Evolutionary conservation across 1,140 invertebrate genomes (phyloP), one percentile per base, ranked within the genome.

Genomic region (Drosophila auraria): DNA sequence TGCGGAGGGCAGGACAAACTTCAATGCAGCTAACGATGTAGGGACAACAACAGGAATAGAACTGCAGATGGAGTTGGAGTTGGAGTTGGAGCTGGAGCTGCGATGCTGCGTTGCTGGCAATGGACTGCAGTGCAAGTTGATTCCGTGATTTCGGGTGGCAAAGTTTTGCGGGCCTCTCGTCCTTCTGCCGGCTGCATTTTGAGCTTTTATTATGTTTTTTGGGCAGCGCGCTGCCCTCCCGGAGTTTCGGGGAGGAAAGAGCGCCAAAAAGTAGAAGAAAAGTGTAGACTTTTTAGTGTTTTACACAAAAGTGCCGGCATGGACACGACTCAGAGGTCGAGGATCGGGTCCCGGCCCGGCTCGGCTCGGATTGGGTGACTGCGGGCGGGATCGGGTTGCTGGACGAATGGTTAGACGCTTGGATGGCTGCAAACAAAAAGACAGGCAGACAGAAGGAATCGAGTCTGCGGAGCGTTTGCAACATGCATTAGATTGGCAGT

Each of bases 401-500:
- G 84, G 83, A 78, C 83, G 84, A 87, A 87, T 87, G 83, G 83
- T 87, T 87, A 87, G 84, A 83, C 81, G 84, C 72, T 87, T 87
- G 84, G 73, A 78, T 89, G 84, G 81, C 82, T 87, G 68, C 84
- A 87, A 87, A 87, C 83, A 87, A 87, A 87, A 74, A 78, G 84
- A 83, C 78, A 50, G 77, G 42, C 15, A 45, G 77, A 47, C 15
- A 45, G 50, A 65, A 38, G 40, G 75, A 83, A 65, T 79, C 80
- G 62, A 75, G 82, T 74, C 78, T 53, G 80, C 60, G 44, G 64
- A 69, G 77, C 77, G 51, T 56, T 80, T 89, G 82, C 86, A 90
- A 90, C 86, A 84, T 89, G 76, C 86, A 89, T 89, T 89, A 90
- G 86, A 89, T 89, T 89, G 86, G 86, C 86, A 89, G 86, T 90